Conservation (phyloP, 2,113 vertebrate genomes). For the Acanthisitta chloris region DNA sequence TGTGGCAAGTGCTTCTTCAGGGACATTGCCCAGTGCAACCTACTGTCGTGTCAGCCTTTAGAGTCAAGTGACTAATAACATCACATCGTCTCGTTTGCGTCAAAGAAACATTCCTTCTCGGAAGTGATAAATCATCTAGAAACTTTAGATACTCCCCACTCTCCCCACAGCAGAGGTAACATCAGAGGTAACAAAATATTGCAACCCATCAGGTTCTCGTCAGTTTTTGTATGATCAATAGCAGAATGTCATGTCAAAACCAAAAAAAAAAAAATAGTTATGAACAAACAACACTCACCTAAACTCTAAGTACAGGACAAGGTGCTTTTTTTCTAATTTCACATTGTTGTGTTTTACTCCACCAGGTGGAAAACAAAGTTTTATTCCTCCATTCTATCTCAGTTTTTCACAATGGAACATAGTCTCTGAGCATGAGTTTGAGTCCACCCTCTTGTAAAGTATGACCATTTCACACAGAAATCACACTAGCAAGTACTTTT, state of each 20-base stretch:
- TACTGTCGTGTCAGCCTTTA: conserved; percentile 9
- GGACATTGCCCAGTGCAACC: conserved; percentile 48
- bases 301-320: conserved; percentile 60
- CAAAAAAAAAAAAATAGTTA: conserved; percentile 23
- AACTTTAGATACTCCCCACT: conserved; percentile 17
- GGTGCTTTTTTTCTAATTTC: conserved; percentile 49
- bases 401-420: background rate
- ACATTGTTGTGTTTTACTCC: conserved; percentile 44
- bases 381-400: background rate
- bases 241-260: conserved; percentile 22
- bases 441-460: conserved; percentile 12
- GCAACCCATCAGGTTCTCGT: conserved; percentile 48
- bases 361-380: background rate
- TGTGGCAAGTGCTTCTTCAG: conserved; percentile 56
- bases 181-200: background rate
- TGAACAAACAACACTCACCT: conserved; percentile 49
- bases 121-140: conserved; percentile 41
- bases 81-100: conserved; percentile 23
- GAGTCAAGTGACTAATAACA: conserved; percentile 44
- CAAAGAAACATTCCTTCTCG: conserved; percentile 57
- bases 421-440: conserved; percentile 28
- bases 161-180: conserved; percentile 1
- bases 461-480: conserved; percentile 18
- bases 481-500: background rate
- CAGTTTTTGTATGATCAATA: conserved; percentile 34